Percentiles rank a stretch among this genome's conserved stretches.
These are phyloP conservation scores for Cheilosia scutellata DNA, from an alignment of 2,888 invertebrate species.

Conservation along the genomic window DNA sequence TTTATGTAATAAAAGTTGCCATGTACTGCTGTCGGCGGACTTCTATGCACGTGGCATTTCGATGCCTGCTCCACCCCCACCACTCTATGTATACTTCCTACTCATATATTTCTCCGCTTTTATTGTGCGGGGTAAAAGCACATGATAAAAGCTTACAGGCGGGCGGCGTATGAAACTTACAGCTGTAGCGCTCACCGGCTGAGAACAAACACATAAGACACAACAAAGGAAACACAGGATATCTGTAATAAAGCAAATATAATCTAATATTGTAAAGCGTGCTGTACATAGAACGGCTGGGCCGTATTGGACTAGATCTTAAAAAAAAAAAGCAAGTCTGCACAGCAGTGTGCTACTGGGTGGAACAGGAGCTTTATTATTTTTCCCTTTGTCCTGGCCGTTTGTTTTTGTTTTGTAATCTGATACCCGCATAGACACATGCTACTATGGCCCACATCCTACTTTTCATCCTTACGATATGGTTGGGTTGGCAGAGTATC, in stretches of 20 bases:
- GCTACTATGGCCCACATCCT: slow-evolving; percentile 15
- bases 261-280: slow-evolving; percentile 33
- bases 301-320: slow-evolving; percentile 17
- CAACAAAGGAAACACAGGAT: slow-evolving; percentile 40
- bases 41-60: slow-evolving; percentile 44
- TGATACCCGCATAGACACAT: slow-evolving; percentile 48
- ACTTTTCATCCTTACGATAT: neutral
- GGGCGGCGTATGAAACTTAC: neutral
- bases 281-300: neutral
- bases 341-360: slow-evolving; percentile 38
- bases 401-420: slow-evolving; percentile 65
- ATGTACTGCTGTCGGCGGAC: slow-evolving; percentile 13
- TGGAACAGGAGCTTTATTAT: slow-evolving; percentile 51
- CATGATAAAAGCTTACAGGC: slow-evolving; percentile 24
- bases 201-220: slow-evolving; percentile 24
- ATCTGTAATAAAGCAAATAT: slow-evolving; percentile 57
- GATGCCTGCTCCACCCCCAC: neutral
- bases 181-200: slow-evolving; percentile 25
- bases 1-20: slow-evolving; percentile 32
- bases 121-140: slow-evolving; percentile 28
- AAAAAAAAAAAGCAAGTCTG: slow-evolving; percentile 45
- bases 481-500: slow-evolving; percentile 6
- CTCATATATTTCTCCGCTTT: neutral
- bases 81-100: no score
- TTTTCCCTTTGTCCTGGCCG: slow-evolving; percentile 51